A percentile compares a stretch with the other conserved stretches of the same genome.
Evolutionary conservation across 2,888 invertebrate genomes (phyloP).

Genomic region (Acleris holmiana): DNA sequence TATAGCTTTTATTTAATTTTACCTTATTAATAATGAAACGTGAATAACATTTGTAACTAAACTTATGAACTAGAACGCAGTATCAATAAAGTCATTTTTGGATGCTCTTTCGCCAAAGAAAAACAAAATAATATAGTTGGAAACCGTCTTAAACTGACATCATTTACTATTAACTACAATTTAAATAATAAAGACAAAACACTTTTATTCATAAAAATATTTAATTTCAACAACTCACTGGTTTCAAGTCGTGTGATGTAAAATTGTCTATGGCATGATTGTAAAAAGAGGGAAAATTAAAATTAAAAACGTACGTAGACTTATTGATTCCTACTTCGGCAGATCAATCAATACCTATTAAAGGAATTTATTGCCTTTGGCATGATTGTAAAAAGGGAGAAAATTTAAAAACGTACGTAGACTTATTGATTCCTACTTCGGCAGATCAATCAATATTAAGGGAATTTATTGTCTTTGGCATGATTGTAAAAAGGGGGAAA

Average conservation of each 20-base stretch:
- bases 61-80: slow-evolving; percentile 20
- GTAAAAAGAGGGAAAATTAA: slow-evolving; percentile 5
- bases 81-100: too few relatives aligned
- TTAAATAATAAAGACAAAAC: background rate
- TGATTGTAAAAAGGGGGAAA: slow-evolving; percentile 1
- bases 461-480: slow-evolving; percentile 35
- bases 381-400: slow-evolving; percentile 3
- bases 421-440: background rate
- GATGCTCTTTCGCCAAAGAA: background rate
- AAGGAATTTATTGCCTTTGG: slow-evolving; percentile 35
- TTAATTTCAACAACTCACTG: slow-evolving; percentile 20
- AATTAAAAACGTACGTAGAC: background rate
- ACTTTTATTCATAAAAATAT: slow-evolving; percentile 29
- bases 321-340: background rate
- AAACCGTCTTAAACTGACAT: background rate
- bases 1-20: background rate
- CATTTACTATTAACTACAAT: slow-evolving; percentile 3
- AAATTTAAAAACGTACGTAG: background rate
- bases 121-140: background rate
- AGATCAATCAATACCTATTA: too few relatives aligned
- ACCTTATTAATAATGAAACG: too few relatives aligned
- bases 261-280: slow-evolving; percentile 31
- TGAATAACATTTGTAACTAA: background rate
- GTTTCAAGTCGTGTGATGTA: slow-evolving; percentile 24
- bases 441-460: too few relatives aligned